Conservation (phyloP, 2,888 invertebrate species). For the Caenorhabditis sp. region DNA sequence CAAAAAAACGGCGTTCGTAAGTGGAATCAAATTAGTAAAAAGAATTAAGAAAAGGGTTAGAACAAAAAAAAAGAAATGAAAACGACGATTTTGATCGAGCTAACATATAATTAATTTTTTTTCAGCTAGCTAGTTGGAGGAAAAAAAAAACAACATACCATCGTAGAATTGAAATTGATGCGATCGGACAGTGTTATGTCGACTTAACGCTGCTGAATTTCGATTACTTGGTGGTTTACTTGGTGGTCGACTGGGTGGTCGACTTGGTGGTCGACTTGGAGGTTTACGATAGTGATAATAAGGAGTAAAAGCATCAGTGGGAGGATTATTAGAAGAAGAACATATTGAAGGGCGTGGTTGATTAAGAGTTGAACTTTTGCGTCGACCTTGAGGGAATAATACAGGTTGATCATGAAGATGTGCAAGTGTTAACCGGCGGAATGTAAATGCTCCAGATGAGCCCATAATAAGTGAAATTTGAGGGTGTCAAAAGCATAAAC, state of each 20-base stretch:
- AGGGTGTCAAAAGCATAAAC: constrained; percentile 6
- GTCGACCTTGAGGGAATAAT: constrained; percentile 16
- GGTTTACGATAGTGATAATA: constrained; percentile 48
- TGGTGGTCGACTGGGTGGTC: constrained; percentile 34
- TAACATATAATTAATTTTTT: background rate
- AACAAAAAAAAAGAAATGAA: background rate
- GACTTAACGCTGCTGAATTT: constrained; percentile 44
- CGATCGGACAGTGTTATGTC: constrained; percentile 50
- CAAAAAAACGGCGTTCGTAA: background rate
- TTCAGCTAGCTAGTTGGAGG: background rate
- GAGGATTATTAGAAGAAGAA: constrained; percentile 22
- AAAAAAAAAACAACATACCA: constrained; percentile 2
- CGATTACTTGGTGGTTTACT: constrained; percentile 46
- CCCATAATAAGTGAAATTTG: constrained; percentile 43
- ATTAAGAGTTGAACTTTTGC: constrained; percentile 27
- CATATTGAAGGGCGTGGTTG: constrained; percentile 34
- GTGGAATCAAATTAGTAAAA: background rate
- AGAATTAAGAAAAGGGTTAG: background rate
- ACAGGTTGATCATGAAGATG: constrained; percentile 31
- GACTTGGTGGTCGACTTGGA: constrained; percentile 53
- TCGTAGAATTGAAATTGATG: constrained; percentile 20
- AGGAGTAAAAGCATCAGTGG: constrained; percentile 35
- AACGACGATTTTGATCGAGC: background rate
- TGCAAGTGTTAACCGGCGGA: constrained; percentile 56
- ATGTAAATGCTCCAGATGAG: constrained; percentile 58